Conservation (phyloP, 2,113 vertebrate species). For the sheep (Ovis aries) region DNA sequence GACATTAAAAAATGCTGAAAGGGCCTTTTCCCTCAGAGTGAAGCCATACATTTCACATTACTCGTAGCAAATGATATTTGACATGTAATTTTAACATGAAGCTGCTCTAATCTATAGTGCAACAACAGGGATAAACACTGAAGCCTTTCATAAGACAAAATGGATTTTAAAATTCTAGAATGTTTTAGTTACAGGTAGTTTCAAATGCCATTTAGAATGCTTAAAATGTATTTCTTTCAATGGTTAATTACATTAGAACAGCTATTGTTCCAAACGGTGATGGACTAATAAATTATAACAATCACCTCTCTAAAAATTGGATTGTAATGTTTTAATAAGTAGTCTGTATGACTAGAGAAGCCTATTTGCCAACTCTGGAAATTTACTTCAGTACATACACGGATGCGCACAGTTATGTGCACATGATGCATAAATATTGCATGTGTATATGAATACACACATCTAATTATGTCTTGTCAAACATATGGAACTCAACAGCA, state of each 20-base stretch:
- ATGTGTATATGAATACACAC: not conserved
- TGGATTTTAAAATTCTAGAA: slow-evolving; percentile 62
- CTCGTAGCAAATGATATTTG: slow-evolving; percentile 76
- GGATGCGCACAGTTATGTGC: not conserved
- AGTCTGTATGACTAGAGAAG: slow-evolving; percentile 23
- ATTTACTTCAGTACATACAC: not conserved
- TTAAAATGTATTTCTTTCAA: slow-evolving; percentile 74
- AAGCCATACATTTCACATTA: slow-evolving; percentile 62
- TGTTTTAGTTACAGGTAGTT: slow-evolving; percentile 77
- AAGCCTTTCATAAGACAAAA: slow-evolving; percentile 75
- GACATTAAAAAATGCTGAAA: slow-evolving; percentile 61
- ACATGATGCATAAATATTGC: not conserved
- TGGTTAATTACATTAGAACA: slow-evolving; percentile 78
- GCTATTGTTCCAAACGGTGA: slow-evolving; percentile 67
- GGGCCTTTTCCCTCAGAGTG: slow-evolving; percentile 54
- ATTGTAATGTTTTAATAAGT: slow-evolving; percentile 57
- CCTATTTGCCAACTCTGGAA: not conserved
- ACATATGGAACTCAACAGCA: not conserved
- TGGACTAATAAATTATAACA: slow-evolving; percentile 72
- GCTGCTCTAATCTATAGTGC: slow-evolving; percentile 74
- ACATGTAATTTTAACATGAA: slow-evolving; percentile 81
- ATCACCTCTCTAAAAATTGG: slow-evolving; percentile 64
- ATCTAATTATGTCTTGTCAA: not conserved
- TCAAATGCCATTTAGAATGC: slow-evolving; percentile 75
- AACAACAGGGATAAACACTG: slow-evolving; percentile 68